Base-by-base conservation (phyloP, 2,888 invertebrate species). In the Ormyrus rosae region DNA sequence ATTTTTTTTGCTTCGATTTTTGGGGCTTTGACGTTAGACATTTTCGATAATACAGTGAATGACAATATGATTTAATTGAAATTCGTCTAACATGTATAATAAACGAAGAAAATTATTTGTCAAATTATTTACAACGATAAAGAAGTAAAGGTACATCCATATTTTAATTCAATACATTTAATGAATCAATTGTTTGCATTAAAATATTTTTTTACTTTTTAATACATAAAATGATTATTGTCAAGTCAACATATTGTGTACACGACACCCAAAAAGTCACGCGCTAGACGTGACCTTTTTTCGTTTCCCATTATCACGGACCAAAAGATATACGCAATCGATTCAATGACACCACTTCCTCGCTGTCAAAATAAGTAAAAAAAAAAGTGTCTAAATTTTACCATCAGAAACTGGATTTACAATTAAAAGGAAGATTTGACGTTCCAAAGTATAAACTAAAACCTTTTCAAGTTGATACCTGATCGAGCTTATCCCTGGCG, bases 401-500 rank as follows among this genome's bases (percentile, higher is more conserved):
- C 11, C 13, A 61, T 45, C 48, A 0, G 6, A 56, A 60, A 70
- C 60, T 10, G 8, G 10, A 65, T 34, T 61, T 61, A 13, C 4
- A 45, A 45, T 45, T 55, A 46, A 68, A 48, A 67, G n/a, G n/a
- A 13, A 34, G 34, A 34, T 3, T 3, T 3, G 34, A 13, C 8
- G 13, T 45, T 56, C 9, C 34, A 10, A 7, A 34, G 34, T 34
- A 19, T 34, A 34, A 34, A 2, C 2, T 34, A 34, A 2, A 34
- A 34, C 2, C 34, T 34, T 2, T 34, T 34, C 2, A 34, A 34
- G 34, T 2, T 2, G 34, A 1, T 34, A 1, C 90, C 87, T 90
- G 87, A 53, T 90, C 85, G 5, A 90, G 83, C 11, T 85, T 86
- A 10, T 85, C 83, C 2, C 85, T 84, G 0, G 87, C 85, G 46